These are phyloP conservation scores for Drosophila antonietae DNA, from an alignment of 2,888 invertebrate genomes.

Conservation along the genomic window DNA sequence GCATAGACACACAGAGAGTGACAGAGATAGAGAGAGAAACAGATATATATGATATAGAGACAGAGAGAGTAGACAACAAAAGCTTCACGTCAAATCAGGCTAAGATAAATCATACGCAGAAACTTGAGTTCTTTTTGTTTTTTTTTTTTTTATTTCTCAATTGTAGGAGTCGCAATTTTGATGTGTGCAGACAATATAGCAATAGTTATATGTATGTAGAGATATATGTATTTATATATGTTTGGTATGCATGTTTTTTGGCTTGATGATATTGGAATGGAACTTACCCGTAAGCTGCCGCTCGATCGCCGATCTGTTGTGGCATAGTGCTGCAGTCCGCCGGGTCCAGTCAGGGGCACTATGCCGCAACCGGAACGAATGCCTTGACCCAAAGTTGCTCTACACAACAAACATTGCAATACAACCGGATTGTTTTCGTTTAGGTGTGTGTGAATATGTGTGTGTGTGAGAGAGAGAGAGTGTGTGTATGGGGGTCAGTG, in stretches of 20 bases:
- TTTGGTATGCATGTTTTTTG: conserved; percentile 9
- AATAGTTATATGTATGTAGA: conserved; percentile 28
- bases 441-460: conserved; percentile 26
- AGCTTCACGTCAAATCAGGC: conserved; percentile 82
- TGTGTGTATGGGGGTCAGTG: conserved; percentile 9
- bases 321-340: conserved; percentile 84
- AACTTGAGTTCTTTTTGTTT: conserved; percentile 25
- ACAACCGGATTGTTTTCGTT: conserved; percentile 68
- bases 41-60: conserved; percentile 12
- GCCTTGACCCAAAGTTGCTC: conserved; percentile 85
- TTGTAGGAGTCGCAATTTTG: conserved; percentile 24
- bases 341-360: conserved; percentile 84
- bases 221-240: conserved; percentile 21
- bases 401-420: conserved; percentile 82
- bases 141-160: conserved; percentile 2
- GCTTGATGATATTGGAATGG: conserved; percentile 8
- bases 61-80: conserved; percentile 78
- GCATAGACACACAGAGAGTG: conserved; percentile 30
- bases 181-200: conserved; percentile 53
- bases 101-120: conserved; percentile 50
- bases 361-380: conserved; percentile 85
- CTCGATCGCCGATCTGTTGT: conserved; percentile 84
- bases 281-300: conserved; percentile 84
- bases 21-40: not conserved
- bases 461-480: conserved; percentile 19